Evolutionary conservation across 2,113 vertebrate species (phyloP).

Genomic region (Grantiella picta): DNA sequence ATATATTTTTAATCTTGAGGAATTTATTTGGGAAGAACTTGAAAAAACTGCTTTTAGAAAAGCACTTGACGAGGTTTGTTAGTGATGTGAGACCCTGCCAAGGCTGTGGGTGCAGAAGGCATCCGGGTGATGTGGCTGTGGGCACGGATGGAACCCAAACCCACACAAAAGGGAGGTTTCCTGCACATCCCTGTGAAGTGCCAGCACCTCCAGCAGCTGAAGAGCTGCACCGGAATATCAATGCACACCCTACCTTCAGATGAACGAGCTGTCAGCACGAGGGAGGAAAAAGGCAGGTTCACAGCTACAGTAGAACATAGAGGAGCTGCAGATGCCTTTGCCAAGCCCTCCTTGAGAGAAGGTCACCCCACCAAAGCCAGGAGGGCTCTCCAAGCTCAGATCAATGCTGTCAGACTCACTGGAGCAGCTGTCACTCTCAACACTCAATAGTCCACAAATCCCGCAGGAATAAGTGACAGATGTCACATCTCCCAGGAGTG

Average conservation of each 20-base stretch:
- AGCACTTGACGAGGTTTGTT: neutral
- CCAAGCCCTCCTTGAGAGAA: neutral
- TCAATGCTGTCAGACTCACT: neutral
- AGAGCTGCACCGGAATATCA: neutral
- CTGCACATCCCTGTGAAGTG: neutral
- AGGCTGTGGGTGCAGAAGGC: neutral
- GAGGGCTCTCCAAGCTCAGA: neutral
- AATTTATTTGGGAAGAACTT: neutral
- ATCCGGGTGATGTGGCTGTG: accelerated
- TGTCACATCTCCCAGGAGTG: neutral
- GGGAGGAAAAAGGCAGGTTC: neutral
- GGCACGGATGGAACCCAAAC: neutral
- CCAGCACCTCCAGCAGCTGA: neutral
- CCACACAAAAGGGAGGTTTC: neutral
- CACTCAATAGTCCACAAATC: neutral
- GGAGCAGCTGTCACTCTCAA: neutral
- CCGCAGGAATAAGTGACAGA: neutral
- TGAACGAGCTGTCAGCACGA: neutral
- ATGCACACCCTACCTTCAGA: neutral
- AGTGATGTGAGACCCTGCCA: neutral
- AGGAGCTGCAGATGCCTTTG: neutral
- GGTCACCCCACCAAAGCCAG: neutral
- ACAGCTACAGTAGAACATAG: accelerated
- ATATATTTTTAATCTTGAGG: neutral
- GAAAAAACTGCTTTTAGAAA: neutral